phyloP scores from a whole-genome alignment of 2,113 vertebrate species.

The Melanostigma gelatinosum region DNA sequence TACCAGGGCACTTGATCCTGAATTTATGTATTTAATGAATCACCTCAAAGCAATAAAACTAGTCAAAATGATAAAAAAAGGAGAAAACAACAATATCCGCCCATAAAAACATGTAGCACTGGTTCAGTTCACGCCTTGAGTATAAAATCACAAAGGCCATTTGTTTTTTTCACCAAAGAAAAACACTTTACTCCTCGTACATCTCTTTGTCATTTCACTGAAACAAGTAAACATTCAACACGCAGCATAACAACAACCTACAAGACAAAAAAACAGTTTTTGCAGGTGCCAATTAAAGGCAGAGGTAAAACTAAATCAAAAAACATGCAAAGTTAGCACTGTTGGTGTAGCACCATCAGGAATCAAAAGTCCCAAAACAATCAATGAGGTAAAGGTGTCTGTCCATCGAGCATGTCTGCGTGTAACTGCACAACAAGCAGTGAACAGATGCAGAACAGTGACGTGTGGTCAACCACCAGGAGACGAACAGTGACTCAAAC shows the following conservation, averaged over 20 bases:
- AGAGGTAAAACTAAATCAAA: background rate
- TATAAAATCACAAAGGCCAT: background rate
- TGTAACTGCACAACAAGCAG: background rate
- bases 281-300: background rate
- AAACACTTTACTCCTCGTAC: background rate
- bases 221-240: constrained; percentile 19
- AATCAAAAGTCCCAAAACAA: constrained; percentile 7
- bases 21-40: background rate
- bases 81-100: background rate
- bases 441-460: background rate
- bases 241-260: constrained; percentile 12
- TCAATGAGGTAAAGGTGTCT: constrained; percentile 43
- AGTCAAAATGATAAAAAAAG: background rate
- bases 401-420: background rate
- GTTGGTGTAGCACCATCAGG: constrained; percentile 24
- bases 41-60: background rate
- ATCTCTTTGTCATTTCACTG: constrained; percentile 21
- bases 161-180: background rate
- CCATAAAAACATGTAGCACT: too few relatives aligned
- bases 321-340: constrained; percentile 53
- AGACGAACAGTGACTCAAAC: background rate
- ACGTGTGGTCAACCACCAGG: background rate
- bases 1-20: background rate
- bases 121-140: background rate
- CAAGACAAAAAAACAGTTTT: constrained; percentile 1